Evolutionary conservation across 2,113 vertebrate genomes (phyloP).

Genomic region (Sapajus apella): DNA sequence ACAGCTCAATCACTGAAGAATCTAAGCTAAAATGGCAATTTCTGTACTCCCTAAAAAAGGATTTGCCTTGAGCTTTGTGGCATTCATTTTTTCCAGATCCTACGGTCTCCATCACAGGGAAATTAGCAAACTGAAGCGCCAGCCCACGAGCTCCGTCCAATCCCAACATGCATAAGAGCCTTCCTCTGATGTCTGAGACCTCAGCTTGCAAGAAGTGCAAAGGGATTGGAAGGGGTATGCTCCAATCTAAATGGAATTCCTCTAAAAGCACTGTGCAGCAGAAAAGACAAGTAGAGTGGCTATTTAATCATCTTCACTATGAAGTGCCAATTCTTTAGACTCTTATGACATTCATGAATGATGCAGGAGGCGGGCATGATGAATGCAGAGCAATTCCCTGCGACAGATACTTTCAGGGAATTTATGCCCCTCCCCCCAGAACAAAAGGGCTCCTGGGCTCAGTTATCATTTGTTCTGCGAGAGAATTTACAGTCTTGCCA

Average conservation of each 20-base stretch:
- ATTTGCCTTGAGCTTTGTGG: background rate
- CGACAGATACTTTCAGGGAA: conserved; percentile 83
- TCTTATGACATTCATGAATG: conserved; percentile 87
- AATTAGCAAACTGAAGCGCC: background rate
- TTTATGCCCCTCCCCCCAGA: conserved; percentile 80
- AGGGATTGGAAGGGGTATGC: background rate
- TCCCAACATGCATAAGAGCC: background rate
- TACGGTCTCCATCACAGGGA: background rate
- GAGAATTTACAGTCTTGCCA: conserved; percentile 85
- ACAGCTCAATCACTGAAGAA: background rate
- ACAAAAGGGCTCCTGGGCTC: conserved; percentile 83
- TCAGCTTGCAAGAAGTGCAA: background rate
- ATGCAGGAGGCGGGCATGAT: conserved; percentile 83
- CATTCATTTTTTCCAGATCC: background rate
- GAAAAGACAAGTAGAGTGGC: conserved; percentile 80
- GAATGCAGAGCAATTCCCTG: conserved; percentile 82
- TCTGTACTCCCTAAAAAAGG: background rate
- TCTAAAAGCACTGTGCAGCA: conserved; percentile 70
- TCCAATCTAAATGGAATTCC: conserved; percentile 33
- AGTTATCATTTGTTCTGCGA: conserved; percentile 84
- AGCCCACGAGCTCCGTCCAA: background rate
- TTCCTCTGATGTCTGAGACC: background rate
- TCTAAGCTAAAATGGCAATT: background rate
- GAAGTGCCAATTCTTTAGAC: conserved; percentile 85
- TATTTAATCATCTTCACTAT: conserved; percentile 83